Percentiles rank a stretch among this genome's conserved stretches.
phyloP scores from a whole-genome alignment of 2,888 invertebrate species.

The Chrysina gloriosa region DNA sequence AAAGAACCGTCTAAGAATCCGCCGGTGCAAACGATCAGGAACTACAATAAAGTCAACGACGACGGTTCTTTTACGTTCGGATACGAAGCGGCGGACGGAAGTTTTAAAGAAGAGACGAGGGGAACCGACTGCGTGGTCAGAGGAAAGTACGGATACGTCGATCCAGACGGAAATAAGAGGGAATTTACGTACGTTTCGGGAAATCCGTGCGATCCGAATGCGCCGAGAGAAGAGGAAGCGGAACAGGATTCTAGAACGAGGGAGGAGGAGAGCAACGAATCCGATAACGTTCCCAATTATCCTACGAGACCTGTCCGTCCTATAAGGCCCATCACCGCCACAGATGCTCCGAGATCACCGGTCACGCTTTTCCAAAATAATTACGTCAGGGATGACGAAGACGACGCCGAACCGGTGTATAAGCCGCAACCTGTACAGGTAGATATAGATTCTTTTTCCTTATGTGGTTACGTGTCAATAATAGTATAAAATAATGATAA shows the following conservation, averaged over 20 bases:
- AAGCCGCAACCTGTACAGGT: slow-evolving; percentile 61
- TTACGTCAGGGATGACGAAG: slow-evolving; percentile 73
- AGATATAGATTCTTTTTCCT: too few species aligned
- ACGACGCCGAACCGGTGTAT: slow-evolving; percentile 68
- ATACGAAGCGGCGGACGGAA: slow-evolving; percentile 86
- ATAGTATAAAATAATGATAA: too few species aligned
- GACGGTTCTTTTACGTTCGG: slow-evolving; percentile 88
- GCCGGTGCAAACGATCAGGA: slow-evolving; percentile 84
- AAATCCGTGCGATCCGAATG: slow-evolving; percentile 87
- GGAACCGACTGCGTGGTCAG: slow-evolving; percentile 88
- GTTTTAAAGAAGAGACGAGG: slow-evolving; percentile 87
- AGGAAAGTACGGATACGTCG: slow-evolving; percentile 88
- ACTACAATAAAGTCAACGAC: slow-evolving; percentile 86
- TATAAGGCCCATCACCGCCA: slow-evolving; percentile 56
- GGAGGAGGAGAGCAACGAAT: slow-evolving; percentile 68
- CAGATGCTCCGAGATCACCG: slow-evolving; percentile 65
- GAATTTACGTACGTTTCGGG: slow-evolving; percentile 90
- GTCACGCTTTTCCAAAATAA: slow-evolving; percentile 80
- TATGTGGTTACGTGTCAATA: too few species aligned
- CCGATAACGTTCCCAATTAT: slow-evolving; percentile 74
- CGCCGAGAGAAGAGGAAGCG: slow-evolving; percentile 76
- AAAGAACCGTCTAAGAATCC: slow-evolving; percentile 75
- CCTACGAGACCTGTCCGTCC: slow-evolving; percentile 65
- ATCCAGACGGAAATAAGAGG: slow-evolving; percentile 86
- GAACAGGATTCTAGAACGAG: slow-evolving; percentile 67